Base-by-base conservation (phyloP, 2,888 invertebrate genomes). In the Spodoptera littoralis region DNA sequence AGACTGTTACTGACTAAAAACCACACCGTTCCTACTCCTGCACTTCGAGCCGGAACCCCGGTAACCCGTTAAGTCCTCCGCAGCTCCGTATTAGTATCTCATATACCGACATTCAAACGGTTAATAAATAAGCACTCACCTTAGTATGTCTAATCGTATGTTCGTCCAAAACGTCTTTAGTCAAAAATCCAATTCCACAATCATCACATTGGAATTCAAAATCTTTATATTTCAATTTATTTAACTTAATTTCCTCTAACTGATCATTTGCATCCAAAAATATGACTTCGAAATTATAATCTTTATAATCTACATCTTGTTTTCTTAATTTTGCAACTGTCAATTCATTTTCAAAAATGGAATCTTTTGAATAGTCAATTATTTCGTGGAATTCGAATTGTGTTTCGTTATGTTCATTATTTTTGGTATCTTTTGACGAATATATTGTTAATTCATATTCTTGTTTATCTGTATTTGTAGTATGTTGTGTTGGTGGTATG, bases 231-330 rank as follows among this genome's bases (percentile, higher is more conserved):
- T 77, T 80, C 11, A 41, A 51, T 53, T 65, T 82, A 49, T 75
- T 81, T 3, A 62, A 53, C 59, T 81, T 74, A 44, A 82, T 36
- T 30, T 79, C 74, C 30, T 70, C 62, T 6, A 67, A 30, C 44
- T 82, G 82, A 11, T 82, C 72, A 52, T 78, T 69, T 6, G 66
- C 48, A 68, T 60, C 76, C 54, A 82, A 72, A 70, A 72, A 76
- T 18, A 60, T 56, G 0, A 83, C 63, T 70, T 80, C 63, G 46
- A 77, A 83, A 18, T 74, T 63, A 53, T 80, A 24, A 11, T 71
- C 65, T 8, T 69, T 63, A 5, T 67, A 60, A 58, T 77, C 54
- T 11, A 51, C 44, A 12, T 47, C 58, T 55, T 18, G 51, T 8
- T 50, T 53, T 2, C 30, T 65, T 11, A 41, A 50, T 27, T 51